Conservation (phyloP, 2,888 invertebrate species). For the Cephus nigrinus region DNA sequence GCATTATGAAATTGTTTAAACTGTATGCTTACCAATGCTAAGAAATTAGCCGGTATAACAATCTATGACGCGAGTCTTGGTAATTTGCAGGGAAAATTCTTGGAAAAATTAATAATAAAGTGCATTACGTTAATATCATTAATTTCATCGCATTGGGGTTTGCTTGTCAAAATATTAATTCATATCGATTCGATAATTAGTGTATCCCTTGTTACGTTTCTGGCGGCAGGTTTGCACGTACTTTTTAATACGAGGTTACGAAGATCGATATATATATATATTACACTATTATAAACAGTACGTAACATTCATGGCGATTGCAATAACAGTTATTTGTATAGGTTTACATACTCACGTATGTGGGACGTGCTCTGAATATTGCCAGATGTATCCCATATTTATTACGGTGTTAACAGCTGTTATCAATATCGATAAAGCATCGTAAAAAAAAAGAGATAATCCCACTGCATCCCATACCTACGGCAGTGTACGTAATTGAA, state of each 20-base stretch:
- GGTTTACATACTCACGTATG: background rate
- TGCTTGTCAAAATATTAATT: slow-evolving; percentile 49
- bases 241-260: background rate
- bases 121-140: slow-evolving; percentile 38
- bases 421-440: background rate
- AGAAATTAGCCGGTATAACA: background rate
- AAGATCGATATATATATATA: background rate
- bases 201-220: slow-evolving; percentile 1
- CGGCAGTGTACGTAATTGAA: background rate
- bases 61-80: background rate
- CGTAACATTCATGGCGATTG: background rate
- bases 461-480: background rate
- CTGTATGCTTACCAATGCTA: background rate
- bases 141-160: slow-evolving; percentile 33
- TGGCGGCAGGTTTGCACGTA: background rate
- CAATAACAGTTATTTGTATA: background rate
- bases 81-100: background rate
- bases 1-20: too few species aligned
- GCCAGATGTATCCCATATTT: background rate
- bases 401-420: background rate
- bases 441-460: background rate
- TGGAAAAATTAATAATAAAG: slow-evolving; percentile 32
- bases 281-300: background rate
- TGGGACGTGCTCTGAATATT: background rate
- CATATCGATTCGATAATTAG: slow-evolving; percentile 41